Percentiles rank a stretch among this genome's conserved stretches.
phyloP scores from a whole-genome alignment of 2,113 vertebrate genomes.

The Craseonycteris thonglongyai region DNA sequence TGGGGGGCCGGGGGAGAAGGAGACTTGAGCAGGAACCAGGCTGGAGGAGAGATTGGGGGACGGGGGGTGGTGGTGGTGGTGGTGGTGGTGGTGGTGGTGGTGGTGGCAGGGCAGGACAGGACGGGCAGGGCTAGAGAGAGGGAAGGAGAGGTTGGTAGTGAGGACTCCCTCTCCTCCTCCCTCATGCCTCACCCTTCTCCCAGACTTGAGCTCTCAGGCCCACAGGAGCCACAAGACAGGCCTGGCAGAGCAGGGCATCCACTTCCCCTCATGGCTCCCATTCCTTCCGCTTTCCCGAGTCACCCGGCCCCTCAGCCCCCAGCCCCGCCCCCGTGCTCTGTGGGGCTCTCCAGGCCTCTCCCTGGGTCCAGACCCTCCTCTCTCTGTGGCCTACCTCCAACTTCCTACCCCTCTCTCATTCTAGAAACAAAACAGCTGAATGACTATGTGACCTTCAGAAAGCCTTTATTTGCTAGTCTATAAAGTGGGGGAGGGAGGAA shows the following conservation, averaged over 20 bases:
- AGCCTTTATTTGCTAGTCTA: not conserved
- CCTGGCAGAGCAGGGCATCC: not conserved
- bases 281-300: not conserved
- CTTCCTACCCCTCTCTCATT: not conserved
- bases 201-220: not conserved
- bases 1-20: not conserved
- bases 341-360: not conserved
- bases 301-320: too few relatives aligned
- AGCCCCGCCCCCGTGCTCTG: rapidly evolving
- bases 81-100: too few relatives aligned
- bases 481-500: too few relatives aligned
- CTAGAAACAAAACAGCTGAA: not conserved
- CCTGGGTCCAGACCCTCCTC: too few relatives aligned
- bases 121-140: not conserved
- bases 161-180: not conserved
- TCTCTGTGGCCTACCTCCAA: not conserved
- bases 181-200: rapidly evolving
- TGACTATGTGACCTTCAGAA: not conserved
- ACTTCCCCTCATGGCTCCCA: not conserved
- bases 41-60: rapidly evolving
- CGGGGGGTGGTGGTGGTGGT: too few relatives aligned
- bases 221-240: not conserved
- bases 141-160: not conserved
- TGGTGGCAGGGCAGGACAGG: not conserved
- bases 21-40: not conserved